Percentiles rank a stretch among this genome's conserved stretches.
Evolutionary conservation across 2,797 vertebrate species (phyloP).

Genomic region (Phalanger gymnotis): DNA sequence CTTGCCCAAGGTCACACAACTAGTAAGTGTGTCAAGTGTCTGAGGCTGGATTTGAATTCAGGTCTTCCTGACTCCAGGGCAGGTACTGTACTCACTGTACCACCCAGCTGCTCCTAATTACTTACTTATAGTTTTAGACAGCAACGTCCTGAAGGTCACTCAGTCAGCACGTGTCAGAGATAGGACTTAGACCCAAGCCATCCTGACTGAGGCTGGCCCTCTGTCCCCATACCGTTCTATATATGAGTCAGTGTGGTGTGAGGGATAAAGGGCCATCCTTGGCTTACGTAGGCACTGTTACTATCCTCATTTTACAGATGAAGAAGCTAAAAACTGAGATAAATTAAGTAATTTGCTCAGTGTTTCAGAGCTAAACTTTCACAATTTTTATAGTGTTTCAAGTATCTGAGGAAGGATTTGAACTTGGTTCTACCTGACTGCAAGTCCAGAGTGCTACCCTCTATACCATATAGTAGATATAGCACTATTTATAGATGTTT

Average conservation of each 20-base stretch:
- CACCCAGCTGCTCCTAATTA: neutral
- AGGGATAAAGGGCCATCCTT: neutral
- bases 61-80: neutral
- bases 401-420: neutral
- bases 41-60: neutral
- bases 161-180: neutral
- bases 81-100: neutral
- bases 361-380: neutral
- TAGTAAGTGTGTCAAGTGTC: neutral
- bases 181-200: neutral
- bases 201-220: neutral
- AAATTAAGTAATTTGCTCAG: neutral
- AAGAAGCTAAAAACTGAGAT: neutral
- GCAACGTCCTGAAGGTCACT: neutral
- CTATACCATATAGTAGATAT: neutral
- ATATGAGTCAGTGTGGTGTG: neutral
- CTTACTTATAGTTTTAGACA: neutral
- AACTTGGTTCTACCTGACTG: accelerated
- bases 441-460: neutral
- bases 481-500: neutral
- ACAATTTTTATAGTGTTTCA: neutral
- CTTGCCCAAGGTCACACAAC: neutral
- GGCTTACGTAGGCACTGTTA: neutral
- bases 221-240: neutral
- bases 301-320: neutral